Conservation (phyloP, 64 coral and sea anemone species). For the Montipora sp. region DNA sequence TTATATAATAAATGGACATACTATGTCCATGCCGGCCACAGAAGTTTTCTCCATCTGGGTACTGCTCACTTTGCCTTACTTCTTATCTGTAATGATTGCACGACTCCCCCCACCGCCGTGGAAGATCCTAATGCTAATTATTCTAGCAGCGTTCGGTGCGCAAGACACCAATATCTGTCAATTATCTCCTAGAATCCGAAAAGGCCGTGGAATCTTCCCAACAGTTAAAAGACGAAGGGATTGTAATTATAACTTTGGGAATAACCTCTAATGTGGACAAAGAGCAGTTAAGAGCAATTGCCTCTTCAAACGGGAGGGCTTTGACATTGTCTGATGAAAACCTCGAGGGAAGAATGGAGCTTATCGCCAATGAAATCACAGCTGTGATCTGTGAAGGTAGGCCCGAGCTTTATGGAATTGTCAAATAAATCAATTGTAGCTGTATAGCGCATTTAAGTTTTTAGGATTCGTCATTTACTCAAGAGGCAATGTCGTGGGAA, state of each 20-base stretch:
- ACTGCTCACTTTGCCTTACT: too few relatives aligned
- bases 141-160: not conserved
- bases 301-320: not conserved
- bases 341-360: not conserved
- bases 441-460: too few relatives aligned
- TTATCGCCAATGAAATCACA: not conserved
- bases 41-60: too few relatives aligned
- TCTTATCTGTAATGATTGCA: too few relatives aligned
- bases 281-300: not conserved
- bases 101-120: too few relatives aligned
- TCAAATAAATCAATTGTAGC: not conserved
- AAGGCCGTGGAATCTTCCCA: not conserved
- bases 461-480: too few relatives aligned
- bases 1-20: too few relatives aligned
- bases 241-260: not conserved
- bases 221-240: conserved; percentile 8
- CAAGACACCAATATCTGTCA: not conserved
- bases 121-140: too few relatives aligned
- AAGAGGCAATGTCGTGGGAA: not conserved
- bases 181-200: not conserved
- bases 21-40: too few relatives aligned
- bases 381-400: conserved; percentile 28
- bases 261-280: not conserved
- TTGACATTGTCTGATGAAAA: not conserved
- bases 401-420: not conserved